Evolutionary conservation across 2,797 vertebrate genomes (phyloP).

Genomic region (Scolopax bukidnonensis): DNA sequence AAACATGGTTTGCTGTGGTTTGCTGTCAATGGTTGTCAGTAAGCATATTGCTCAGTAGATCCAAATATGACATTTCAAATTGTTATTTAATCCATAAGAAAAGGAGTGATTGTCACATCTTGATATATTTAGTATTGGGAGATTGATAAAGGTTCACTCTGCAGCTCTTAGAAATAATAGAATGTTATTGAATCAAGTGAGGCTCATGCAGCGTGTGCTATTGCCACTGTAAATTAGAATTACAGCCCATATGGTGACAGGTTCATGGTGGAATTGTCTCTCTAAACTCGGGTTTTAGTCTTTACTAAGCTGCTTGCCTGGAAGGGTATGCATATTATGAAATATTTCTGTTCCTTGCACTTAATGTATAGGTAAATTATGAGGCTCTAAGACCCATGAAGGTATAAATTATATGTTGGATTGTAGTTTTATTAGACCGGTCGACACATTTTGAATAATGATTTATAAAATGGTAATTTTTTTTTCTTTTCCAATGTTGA

Average conservation of each 20-base stretch:
- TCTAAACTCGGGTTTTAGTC: neutral
- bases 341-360: conserved; percentile 29
- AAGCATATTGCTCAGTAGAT: conserved; percentile 11
- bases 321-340: neutral
- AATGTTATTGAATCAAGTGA: conserved; percentile 47
- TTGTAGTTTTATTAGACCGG: neutral
- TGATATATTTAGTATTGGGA: conserved; percentile 37
- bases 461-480: neutral
- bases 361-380: neutral
- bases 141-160: conserved; percentile 45
- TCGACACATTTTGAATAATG: neutral
- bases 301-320: conserved; percentile 27
- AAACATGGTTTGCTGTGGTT: conserved; percentile 24
- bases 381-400: neutral
- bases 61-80: conserved; percentile 42
- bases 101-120: conserved; percentile 49
- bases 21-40: conserved; percentile 15
- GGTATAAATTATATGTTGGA: neutral
- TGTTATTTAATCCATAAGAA: conserved; percentile 45
- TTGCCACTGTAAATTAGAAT: conserved; percentile 63
- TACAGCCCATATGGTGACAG: conserved; percentile 42
- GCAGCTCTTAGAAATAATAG: conserved; percentile 42
- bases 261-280: conserved; percentile 9
- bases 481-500: neutral
- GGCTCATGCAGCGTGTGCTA: conserved; percentile 21